These are phyloP conservation scores for Campoplex capitator DNA, from an alignment of 2,888 invertebrate genomes.

Conservation along the genomic window DNA sequence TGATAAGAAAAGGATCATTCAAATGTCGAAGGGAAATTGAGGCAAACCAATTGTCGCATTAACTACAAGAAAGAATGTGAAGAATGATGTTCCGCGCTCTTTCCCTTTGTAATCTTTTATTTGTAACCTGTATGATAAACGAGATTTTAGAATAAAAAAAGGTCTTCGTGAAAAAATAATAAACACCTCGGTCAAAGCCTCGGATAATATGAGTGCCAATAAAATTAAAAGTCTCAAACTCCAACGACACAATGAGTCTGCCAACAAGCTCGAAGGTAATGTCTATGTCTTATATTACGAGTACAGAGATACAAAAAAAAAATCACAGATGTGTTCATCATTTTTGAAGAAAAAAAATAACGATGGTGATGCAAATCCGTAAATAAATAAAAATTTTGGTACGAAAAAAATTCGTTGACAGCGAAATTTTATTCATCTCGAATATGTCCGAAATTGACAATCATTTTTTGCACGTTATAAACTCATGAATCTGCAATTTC, in stretches of 20 bases:
- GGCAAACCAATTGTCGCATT: constrained; percentile 5
- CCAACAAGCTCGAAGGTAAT: constrained; percentile 54
- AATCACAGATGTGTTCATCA: neutral
- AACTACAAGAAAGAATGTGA: constrained; percentile 24
- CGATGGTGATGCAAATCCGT: neutral
- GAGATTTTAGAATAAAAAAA: neutral
- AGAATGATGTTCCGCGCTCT: constrained; percentile 37
- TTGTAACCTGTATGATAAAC: constrained; percentile 28
- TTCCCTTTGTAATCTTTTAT: constrained; percentile 21
- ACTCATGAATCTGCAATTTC: neutral
- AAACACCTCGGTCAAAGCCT: neutral
- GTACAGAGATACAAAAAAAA: neutral
- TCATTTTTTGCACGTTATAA: neutral
- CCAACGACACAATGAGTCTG: constrained; percentile 30
- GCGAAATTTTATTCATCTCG: neutral
- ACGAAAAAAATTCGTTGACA: neutral
- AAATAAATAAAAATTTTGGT: neutral
- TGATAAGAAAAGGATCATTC: neutral
- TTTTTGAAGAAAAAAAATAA: neutral
- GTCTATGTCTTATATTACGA: neutral
- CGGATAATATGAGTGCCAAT: constrained; percentile 52
- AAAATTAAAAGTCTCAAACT: constrained; percentile 57
- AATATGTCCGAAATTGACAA: neutral
- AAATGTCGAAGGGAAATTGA: neutral
- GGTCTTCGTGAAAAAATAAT: neutral